Base-by-base conservation (phyloP, 2,797 vertebrate genomes). In the Netta rufina region DNA sequence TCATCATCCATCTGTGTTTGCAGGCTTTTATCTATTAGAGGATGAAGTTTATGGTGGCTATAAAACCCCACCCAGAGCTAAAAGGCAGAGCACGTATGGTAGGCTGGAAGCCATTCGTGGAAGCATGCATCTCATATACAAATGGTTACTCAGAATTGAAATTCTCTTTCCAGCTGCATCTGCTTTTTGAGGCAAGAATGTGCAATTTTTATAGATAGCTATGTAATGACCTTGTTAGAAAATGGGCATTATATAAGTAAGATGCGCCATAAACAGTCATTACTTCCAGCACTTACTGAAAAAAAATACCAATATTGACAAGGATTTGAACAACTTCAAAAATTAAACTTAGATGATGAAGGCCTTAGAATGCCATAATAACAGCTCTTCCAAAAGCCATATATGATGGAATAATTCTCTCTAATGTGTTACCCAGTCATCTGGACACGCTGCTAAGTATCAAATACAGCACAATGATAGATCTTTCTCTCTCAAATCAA, bases 241-340 rank as follows among this genome's bases (percentile, higher is more conserved):
- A 89, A 82, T 73, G 73, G 82, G 28, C 56, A 65, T 85, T 89
- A 76, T 91, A 30, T 84, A 84, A 92, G 71, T 74, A 71, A 16
- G 13, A 75, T 91, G 43, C 94, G 57, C 94, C 90, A 95, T 95
- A 96, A 97, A 95, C 36, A 97, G 78, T 94, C 93, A 97, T 97
- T 96, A 95, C 87, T 95, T 97, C 92, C 90, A 95, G 82, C 70
- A 95, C 61, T 91, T 45, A 38, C 72, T 94, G 25, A 96, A 96
- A 97, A 97, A 97, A 97, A 96, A 88, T 82, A 83, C 75, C 69
- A 89, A 74, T 88, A 96, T 95, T 96, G 95, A 94, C 93, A 97
- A 94, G 64, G 73, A 89, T 96, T 89, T 41, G 41, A 84, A 95
- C 92, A 96, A 91, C 60, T 96, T 96, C 86, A 97, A 88, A 96